Base-by-base conservation (phyloP, 2,797 vertebrate species). In the Artibeus jamaicensis region DNA sequence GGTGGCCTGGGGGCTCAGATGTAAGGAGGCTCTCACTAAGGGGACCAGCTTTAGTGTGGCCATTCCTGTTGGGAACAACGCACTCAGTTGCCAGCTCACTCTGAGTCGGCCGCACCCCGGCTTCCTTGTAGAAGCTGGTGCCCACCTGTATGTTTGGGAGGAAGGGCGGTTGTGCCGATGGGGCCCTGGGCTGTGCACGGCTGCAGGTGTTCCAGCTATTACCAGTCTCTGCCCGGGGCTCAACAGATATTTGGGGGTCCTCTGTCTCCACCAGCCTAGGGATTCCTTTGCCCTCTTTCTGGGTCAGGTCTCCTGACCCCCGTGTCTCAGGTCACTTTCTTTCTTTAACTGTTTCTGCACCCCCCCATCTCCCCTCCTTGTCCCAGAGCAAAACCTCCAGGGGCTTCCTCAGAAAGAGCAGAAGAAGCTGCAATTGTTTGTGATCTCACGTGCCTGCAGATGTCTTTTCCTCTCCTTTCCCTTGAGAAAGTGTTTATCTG, bases 31-130 rank as follows among this genome's bases (percentile, higher is more conserved):
- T 42, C n/a, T 62, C 50, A 34, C 29, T 32, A 1, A 85, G 67
- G 42, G 39, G 5, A 4, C 32, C 42, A 39, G 65, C 74, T 79
- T 83, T 6, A 18, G 10, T 10, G 21, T 68, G 46, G 57, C 82
- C 29, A 4, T 48, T 77, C 10, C 1, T 3, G 5, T 29, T 7
- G 24, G 34, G 87, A 46, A 34, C 0, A 0, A 34, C 0, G 0
- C 5, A 18, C 8, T 32, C 57, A 6, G 2, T 68, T 19, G 2
- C n/a, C 3, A 24, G 50, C 12, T 89, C 50, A 1, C 12, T 22
- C 37, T 5, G 29, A 32, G 46, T 32, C 14, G 53, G 70, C 34
- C 32, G 0, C 32, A 7, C 7, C 2, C 8, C 21, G 32, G 62
- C 48, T 22, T 92, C 67, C 7, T 9, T 12, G 16, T 18, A 14